A percentile compares a stretch with the other conserved stretches of the same genome.
Evolutionary conservation across 2,797 vertebrate genomes (phyloP).

Genomic region (Leuciscus waleckii): DNA sequence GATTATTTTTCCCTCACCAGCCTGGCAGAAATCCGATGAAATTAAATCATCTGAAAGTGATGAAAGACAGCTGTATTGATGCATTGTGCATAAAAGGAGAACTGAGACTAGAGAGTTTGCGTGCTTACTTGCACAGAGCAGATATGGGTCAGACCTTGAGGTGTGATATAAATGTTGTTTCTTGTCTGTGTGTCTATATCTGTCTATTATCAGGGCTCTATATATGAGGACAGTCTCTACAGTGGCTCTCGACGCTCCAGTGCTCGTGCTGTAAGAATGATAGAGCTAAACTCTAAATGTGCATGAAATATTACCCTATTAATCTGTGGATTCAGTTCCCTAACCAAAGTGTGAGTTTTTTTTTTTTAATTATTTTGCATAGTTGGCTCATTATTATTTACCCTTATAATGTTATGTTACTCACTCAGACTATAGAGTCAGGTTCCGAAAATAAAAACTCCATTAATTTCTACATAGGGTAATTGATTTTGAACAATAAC

Average conservation of each 20-base stretch:
- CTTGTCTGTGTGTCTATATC: conserved; percentile 15
- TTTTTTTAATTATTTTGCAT: neutral
- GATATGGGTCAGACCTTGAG: neutral
- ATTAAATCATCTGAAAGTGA: neutral
- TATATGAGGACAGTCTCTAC: conserved; percentile 72
- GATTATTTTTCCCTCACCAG: neutral
- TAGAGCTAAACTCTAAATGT: neutral
- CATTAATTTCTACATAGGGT: neutral
- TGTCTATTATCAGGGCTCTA: conserved; percentile 64
- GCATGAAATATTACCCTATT: neutral
- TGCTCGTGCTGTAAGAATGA: conserved; percentile 69
- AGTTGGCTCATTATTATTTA: neutral
- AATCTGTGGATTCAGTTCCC: neutral
- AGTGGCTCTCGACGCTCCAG: conserved; percentile 63
- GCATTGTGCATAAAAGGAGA: conserved; percentile 24
- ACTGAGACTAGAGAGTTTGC: conserved; percentile 3
- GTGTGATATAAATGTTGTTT: conserved; percentile 5
- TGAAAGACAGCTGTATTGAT: conserved; percentile 7
- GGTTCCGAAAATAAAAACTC: neutral
- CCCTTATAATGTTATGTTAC: neutral
- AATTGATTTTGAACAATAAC: neutral
- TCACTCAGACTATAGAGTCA: neutral
- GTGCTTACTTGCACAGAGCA: neutral
- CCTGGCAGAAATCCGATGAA: neutral
- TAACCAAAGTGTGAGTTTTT: conserved; percentile 8